A percentile compares a stretch with the other conserved stretches of the same genome.
Evolutionary conservation across 2,113 vertebrate species (phyloP).

Genomic region (Scomber colias): DNA sequence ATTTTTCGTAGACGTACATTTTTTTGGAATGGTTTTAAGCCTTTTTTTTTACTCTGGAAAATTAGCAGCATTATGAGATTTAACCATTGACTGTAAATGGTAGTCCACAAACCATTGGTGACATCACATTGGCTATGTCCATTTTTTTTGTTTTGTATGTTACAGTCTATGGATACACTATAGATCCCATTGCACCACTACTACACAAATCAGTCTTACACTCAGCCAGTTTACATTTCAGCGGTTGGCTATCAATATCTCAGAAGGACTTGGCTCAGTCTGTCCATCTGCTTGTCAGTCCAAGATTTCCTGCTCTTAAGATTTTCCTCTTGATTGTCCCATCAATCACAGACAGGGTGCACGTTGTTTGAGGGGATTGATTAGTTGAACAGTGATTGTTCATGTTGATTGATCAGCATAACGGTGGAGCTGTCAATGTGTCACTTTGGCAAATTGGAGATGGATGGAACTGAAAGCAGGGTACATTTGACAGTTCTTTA

Average conservation of each 20-base stretch:
- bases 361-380: slow-evolving; percentile 54
- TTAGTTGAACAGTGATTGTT: slow-evolving; percentile 55
- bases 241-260: slow-evolving; percentile 47
- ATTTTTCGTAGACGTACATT: too few relatives aligned
- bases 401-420: slow-evolving; percentile 53
- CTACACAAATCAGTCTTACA: slow-evolving; percentile 47
- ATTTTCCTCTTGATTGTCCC: slow-evolving; percentile 55
- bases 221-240: slow-evolving; percentile 47
- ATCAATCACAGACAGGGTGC: slow-evolving; percentile 52
- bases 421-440: slow-evolving; percentile 26
- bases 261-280: slow-evolving; percentile 23
- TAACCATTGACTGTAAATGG: too few relatives aligned
- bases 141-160: too few relatives aligned
- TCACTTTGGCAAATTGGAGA: slow-evolving; percentile 33
- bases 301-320: slow-evolving; percentile 43
- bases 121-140: too few relatives aligned
- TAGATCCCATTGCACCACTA: slow-evolving; percentile 1
- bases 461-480: background rate
- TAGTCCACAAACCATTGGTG: too few relatives aligned
- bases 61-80: too few relatives aligned
- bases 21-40: too few relatives aligned
- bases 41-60: too few relatives aligned
- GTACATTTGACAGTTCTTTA: background rate
- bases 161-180: background rate
- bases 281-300: slow-evolving; percentile 9